Conservation (phyloP, 2,113 vertebrate genomes). For the Prinia subflava region DNA sequence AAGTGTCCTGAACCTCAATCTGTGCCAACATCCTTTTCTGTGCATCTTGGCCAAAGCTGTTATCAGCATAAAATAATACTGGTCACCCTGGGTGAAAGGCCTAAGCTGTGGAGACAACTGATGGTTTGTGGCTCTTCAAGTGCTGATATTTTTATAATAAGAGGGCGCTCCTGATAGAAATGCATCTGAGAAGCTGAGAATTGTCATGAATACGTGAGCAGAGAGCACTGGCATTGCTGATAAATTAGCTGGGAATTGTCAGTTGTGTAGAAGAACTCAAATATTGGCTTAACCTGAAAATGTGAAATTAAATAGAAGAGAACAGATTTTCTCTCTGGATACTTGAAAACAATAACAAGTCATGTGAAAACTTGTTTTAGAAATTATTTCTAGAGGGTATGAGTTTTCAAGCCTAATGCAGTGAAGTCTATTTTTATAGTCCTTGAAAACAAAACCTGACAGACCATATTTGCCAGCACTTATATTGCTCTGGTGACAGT, state of each 20-base stretch:
- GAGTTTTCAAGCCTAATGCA: conserved; percentile 34
- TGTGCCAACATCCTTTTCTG: background rate
- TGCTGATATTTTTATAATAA: background rate
- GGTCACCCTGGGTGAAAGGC: background rate
- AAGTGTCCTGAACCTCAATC: background rate
- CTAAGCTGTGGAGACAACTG: background rate
- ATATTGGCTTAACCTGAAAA: conserved; percentile 12
- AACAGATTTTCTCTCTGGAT: conserved; percentile 29
- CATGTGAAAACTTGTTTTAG: conserved; percentile 27
- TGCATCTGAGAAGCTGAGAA: background rate
- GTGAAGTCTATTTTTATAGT: conserved; percentile 59
- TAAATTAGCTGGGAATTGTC: conserved; percentile 24
- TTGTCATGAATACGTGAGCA: background rate
- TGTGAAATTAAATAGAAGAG: conserved; percentile 20
- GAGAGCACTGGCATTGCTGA: background rate
- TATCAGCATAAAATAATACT: background rate
- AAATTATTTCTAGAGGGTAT: conserved; percentile 48
- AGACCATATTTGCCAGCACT: conserved; percentile 53
- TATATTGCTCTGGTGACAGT: background rate
- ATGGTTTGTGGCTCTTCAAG: background rate
- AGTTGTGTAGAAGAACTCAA: background rate
- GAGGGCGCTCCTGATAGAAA: background rate
- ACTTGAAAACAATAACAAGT: conserved; percentile 44
- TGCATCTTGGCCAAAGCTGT: background rate
- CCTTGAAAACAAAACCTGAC: conserved; percentile 53